Conservation (phyloP, 2,888 invertebrate genomes). For the Agrenia bidenticulata region DNA sequence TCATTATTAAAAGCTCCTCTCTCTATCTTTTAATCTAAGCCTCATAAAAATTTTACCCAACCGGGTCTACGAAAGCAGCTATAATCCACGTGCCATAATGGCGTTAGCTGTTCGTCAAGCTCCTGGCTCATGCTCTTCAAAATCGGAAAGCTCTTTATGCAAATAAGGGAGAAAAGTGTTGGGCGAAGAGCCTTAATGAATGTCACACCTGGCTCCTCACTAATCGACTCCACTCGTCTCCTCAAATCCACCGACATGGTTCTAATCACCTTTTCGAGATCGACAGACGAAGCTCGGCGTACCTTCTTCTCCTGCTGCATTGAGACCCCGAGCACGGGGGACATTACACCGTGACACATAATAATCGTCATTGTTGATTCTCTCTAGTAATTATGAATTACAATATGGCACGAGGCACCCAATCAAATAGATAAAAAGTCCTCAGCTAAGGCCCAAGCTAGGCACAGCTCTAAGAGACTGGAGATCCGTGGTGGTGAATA, state of each 20-base stretch:
- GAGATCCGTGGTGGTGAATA: too few species aligned
- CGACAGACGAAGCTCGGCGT: too few species aligned
- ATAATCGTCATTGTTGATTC: too few species aligned
- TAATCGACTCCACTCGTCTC: conserved; percentile 18
- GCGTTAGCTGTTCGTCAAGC: background rate
- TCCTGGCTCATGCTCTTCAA: background rate
- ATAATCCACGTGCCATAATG: conserved; percentile 11
- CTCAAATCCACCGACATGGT: conserved; percentile 15
- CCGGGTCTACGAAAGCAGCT: background rate
- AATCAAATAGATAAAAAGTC: too few species aligned
- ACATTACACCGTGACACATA: too few species aligned
- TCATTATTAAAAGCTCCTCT: conserved; percentile 12
- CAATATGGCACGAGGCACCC: too few species aligned
- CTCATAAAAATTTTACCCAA: background rate
- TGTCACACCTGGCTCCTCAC: conserved; percentile 24
- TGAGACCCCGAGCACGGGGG: too few species aligned
- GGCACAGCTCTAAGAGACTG: too few species aligned
- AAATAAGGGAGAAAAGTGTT: conserved; percentile 9
- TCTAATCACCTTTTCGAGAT: conserved; percentile 13
- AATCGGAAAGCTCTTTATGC: conserved; percentile 5
- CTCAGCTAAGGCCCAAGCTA: too few species aligned
- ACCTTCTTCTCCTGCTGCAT: too few species aligned
- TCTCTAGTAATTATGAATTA: too few species aligned
- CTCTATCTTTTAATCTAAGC: background rate
- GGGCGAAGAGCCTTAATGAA: conserved; percentile 14